Evolutionary conservation across 2,888 invertebrate genomes (phyloP).

Genomic region (Drosophila parthenogenetica): DNA sequence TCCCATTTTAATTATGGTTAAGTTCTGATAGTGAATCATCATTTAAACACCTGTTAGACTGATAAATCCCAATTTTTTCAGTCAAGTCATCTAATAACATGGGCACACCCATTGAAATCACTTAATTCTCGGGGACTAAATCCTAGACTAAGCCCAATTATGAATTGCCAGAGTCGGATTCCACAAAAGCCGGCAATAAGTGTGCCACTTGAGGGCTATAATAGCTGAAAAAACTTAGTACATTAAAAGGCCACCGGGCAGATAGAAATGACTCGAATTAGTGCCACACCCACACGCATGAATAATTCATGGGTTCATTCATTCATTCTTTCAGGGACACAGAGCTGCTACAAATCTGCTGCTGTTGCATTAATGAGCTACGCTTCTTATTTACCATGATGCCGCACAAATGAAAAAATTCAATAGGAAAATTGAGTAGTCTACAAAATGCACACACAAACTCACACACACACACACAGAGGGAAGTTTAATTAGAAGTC

Average conservation of each 20-base stretch:
- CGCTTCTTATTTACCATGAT: slow-evolving; percentile 78
- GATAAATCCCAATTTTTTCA: slow-evolving; percentile 9
- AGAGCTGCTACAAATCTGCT: slow-evolving; percentile 56
- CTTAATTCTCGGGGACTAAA: slow-evolving; percentile 54
- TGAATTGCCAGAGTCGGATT: slow-evolving; percentile 64
- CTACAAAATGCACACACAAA: slow-evolving; percentile 14
- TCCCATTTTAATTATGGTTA: not conserved
- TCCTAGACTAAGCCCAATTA: slow-evolving; percentile 34
- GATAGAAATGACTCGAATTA: slow-evolving; percentile 17
- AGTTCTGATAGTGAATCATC: slow-evolving; percentile 41
- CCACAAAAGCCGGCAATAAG: slow-evolving; percentile 46
- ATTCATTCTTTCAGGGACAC: slow-evolving; percentile 10
- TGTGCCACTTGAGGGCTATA: slow-evolving; percentile 67
- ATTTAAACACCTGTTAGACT: slow-evolving; percentile 22
- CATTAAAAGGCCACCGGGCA: slow-evolving; percentile 54
- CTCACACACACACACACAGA: slow-evolving; percentile 15
- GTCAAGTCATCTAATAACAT: slow-evolving; percentile 53
- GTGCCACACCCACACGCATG: slow-evolving; percentile 63
- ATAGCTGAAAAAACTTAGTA: slow-evolving; percentile 38
- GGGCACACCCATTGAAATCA: slow-evolving; percentile 56
- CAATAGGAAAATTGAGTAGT: slow-evolving; percentile 24
- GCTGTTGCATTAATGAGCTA: slow-evolving; percentile 72
- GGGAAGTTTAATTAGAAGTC: slow-evolving; percentile 72
- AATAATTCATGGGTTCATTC: slow-evolving; percentile 66
- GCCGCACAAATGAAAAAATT: slow-evolving; percentile 60